Evolutionary conservation across 2,113 vertebrate genomes (phyloP), one percentile per base, ranked within the genome.

Genomic region (Anser cygnoides): DNA sequence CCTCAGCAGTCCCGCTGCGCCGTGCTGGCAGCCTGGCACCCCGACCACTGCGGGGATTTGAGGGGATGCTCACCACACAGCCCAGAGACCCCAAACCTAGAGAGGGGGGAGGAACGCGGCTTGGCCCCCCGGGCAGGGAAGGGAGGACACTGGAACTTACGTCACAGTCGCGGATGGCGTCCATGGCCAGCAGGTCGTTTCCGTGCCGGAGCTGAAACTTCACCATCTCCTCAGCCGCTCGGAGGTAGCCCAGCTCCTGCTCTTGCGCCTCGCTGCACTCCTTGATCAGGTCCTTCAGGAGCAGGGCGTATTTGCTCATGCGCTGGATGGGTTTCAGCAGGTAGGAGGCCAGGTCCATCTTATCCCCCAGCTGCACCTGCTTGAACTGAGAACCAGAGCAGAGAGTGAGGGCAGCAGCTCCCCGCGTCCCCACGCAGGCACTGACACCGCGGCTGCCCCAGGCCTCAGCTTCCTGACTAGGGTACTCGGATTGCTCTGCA

Each of bases 151-250:
- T 9, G 29, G 23, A 31, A 97, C 99, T 92, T 97, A 99, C 99
- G 1, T 99, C 99, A 89, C 99, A 99, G 96, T 99, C 98, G 3
- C 99, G 98, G 93, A 99, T 99, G 90, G 99, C 99, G 6, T 99
- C 99, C 99, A 99, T 99, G 35, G 99, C 99, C 62, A 99, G 98
- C 94, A 99, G 98, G 96, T 99, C 99, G 4, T 99, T 99, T 90
- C 99, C 99, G 0, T 99, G 99, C 61, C 98, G 98, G 41, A 99
- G 98, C 97, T 99, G 99, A 93, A 99, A 99, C 96, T 98, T 99
- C 93, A 99, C 99, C 96, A 99, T 99, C 94, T 99, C 99, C 85
- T 99, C 98, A 21, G 99, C 99, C 0, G 98, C 98, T 54, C 95
- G 98, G 46, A 99, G 98, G 82, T 99, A 98, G 13, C 93, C 97